These are phyloP conservation scores for Caenorhabditis sp. DNA, from an alignment of 2,888 invertebrate genomes.

Conservation along the genomic window DNA sequence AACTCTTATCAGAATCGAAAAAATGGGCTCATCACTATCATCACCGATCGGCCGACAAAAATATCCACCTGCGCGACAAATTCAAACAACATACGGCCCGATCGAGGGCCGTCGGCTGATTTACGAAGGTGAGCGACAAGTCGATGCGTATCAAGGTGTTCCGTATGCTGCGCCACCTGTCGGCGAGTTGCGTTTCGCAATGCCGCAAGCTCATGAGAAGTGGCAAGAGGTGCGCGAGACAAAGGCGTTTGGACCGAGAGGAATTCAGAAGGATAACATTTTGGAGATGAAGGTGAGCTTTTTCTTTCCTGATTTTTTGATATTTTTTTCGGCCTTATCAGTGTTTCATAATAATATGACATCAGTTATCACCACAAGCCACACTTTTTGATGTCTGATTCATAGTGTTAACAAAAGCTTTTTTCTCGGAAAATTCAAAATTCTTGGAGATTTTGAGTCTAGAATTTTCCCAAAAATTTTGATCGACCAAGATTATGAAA, in stretches of 20 bases:
- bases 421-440: no score
- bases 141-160: constrained; percentile 55
- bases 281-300: constrained; percentile 1
- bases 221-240: constrained; percentile 46
- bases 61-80: constrained; percentile 42
- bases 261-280: constrained; percentile 37
- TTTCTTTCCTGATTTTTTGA: neutral
- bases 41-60: constrained; percentile 8
- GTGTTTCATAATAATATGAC: no score
- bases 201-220: constrained; percentile 40
- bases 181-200: constrained; percentile 47
- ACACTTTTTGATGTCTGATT: no score
- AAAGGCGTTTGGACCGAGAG: constrained; percentile 45
- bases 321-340: no score
- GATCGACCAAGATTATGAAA: no score
- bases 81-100: constrained; percentile 48
- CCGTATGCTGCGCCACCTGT: constrained; percentile 52
- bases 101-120: constrained; percentile 52
- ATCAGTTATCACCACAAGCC: no score
- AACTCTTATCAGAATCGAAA: no score
- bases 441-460: no score
- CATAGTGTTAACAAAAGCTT: no score
- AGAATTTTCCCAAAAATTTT: no score
- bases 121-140: constrained; percentile 47
- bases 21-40: constrained; percentile 29